Evolutionary conservation across 2,888 invertebrate genomes (phyloP), one percentile per base, ranked within the genome.

Genomic region (Caenorhabditis parvicauda): DNA sequence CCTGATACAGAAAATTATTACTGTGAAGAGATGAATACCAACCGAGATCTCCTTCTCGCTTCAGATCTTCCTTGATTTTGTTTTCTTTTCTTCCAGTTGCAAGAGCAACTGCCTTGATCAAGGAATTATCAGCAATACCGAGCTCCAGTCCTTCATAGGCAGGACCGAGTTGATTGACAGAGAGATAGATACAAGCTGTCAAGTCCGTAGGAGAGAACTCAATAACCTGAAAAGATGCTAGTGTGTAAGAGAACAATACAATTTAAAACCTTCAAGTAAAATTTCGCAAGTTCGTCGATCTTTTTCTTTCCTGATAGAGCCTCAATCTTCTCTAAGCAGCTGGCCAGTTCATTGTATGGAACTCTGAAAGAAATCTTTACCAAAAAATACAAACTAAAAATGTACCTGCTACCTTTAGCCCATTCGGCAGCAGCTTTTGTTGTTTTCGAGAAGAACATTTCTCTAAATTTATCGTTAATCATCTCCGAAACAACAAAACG

Each of bases 101-200:
- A 41, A 61, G 55, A 2, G 63, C 67, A 2, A 72, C 62, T 1
- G 69, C 67, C 85, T 93, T 94, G 88, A 94, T 90, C 47, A 98
- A 84, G 67, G 90, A 89, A 0, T 89, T 90, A 80, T 98, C 96
- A 0, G 96, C 96, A 48, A 93, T 88, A n/a, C 96, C 96, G 77
- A 91, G 83, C 82, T 92, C 92, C 25, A 91, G 74, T 84, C 92
- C 95, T 83, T 93, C 91, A 82, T 94, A 95, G 0, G 94, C 91
- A 0, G 98, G 96, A 0, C 92, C 95, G 42, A 98, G 84, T 82
- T 90, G 89, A 83, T 98, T 98, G n/a, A 96, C 86, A 77, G 93
- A 93, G 68, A 98, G 84, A 83, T 98, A 96, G 19, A 98, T 87
- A 73, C 91, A 91, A 0, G 90, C 88, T 53, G 93, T 81, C 59